Evolutionary conservation across 53 echinoderm and acorn worm genomes (phyloP).

Genomic region (Apostichopus leukothele): DNA sequence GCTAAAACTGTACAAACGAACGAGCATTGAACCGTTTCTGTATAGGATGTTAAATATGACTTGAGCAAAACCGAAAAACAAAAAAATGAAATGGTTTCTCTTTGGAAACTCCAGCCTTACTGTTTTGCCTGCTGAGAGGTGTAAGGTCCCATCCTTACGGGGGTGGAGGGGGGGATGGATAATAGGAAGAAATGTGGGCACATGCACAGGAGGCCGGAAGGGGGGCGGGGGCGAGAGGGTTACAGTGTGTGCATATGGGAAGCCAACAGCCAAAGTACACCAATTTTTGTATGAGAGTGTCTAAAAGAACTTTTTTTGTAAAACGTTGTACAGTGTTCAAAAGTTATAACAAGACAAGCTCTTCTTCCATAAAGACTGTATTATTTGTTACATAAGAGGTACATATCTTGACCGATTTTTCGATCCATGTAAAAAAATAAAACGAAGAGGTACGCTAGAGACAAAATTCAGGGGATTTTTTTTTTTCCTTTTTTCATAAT

Average conservation of each 20-base stretch:
- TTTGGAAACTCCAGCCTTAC: slow-evolving; percentile 35
- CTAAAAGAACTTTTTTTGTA: slow-evolving; percentile 19
- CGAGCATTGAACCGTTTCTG: background rate
- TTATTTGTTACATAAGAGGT: slow-evolving; percentile 33
- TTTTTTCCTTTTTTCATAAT: slow-evolving; percentile 32
- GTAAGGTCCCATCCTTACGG: background rate
- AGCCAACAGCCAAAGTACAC: slow-evolving; percentile 23
- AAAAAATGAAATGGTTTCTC: slow-evolving; percentile 17
- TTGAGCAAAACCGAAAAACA: no score
- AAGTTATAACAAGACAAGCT: background rate
- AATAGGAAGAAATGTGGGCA: no score
- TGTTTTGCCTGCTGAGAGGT: background rate
- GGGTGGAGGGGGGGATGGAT: background rate
- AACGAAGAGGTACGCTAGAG: background rate
- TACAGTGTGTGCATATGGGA: background rate
- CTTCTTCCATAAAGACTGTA: slow-evolving; percentile 19
- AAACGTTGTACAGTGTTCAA: slow-evolving; percentile 39
- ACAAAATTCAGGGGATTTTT: slow-evolving; percentile 8
- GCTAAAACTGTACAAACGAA: slow-evolving; percentile 8
- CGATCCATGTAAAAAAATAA: slow-evolving; percentile 32
- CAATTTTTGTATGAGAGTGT: slow-evolving; percentile 37
- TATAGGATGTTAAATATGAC: slow-evolving; percentile 9
- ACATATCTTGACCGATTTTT: slow-evolving; percentile 27
- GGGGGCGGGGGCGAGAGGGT: background rate
- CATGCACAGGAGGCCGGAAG: background rate